Conservation (phyloP, 2,113 vertebrate species). For the Engystomops pustulosus region DNA sequence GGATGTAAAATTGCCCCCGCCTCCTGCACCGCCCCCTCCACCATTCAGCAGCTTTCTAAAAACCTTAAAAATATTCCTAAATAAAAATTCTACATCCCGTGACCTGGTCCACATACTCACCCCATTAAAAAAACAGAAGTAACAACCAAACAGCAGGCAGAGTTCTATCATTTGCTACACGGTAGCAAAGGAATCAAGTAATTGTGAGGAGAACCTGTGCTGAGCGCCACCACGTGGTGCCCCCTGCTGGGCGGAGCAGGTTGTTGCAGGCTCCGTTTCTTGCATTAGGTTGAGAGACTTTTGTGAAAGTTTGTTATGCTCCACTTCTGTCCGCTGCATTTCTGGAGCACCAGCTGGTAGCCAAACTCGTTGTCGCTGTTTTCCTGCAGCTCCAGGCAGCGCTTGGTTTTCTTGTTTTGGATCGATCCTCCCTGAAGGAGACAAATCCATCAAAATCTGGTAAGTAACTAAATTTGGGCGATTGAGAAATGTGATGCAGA, state of each 20-base stretch:
- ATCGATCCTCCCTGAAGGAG: conserved; percentile 89
- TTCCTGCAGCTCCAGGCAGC: conserved; percentile 92
- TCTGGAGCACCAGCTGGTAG: conserved; percentile 91
- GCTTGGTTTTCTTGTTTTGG: conserved; percentile 96
- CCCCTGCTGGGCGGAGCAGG: neutral
- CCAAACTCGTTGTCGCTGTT: conserved; percentile 90
- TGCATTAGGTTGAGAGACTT: conserved; percentile 77
- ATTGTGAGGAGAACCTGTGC: conserved; percentile 45
- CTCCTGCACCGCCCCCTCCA: conserved; percentile 74
- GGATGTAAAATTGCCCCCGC: conserved; percentile 86
- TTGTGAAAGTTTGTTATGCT: conserved; percentile 90
- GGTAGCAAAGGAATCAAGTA: conserved; percentile 85
- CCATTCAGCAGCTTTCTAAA: conserved; percentile 73
- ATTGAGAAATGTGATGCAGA: too few species aligned
- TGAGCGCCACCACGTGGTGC: neutral
- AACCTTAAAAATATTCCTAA: conserved; percentile 81
- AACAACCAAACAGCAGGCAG: conserved; percentile 77
- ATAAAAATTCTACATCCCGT: conserved; percentile 77
- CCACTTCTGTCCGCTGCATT: conserved; percentile 94
- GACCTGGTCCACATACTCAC: conserved; percentile 75
- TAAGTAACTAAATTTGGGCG: too few species aligned
- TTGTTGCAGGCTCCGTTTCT: neutral
- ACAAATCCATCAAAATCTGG: too few species aligned
- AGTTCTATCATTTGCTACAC: conserved; percentile 86
- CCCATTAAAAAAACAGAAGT: conserved; percentile 63